A percentile compares a stretch with the other conserved stretches of the same genome.
Evolutionary conservation across 2,797 vertebrate species (phyloP).

Genomic region (Pampus argenteus): DNA sequence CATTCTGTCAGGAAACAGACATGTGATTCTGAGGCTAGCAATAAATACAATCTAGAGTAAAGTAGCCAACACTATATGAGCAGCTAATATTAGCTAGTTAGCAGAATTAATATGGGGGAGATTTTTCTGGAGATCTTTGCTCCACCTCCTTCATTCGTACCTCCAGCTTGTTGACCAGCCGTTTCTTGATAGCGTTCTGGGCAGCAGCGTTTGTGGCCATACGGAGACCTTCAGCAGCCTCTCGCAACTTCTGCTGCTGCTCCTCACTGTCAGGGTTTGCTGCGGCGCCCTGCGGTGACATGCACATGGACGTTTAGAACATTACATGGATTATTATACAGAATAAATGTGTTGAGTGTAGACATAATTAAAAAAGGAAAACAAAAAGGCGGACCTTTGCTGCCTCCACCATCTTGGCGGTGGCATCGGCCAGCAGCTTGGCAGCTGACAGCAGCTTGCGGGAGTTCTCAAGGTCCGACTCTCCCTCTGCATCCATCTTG

Average conservation of each 20-base stretch:
- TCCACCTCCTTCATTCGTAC: constrained; percentile 68
- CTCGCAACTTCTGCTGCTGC: constrained; percentile 95
- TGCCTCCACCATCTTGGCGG: constrained; percentile 98
- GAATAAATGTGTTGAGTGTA: background rate
- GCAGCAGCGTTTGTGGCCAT: constrained; percentile 97
- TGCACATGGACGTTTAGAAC: background rate
- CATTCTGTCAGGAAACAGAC: constrained; percentile 83
- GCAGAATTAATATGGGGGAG: too few species aligned
- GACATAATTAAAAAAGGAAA: background rate
- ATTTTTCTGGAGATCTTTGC: background rate
- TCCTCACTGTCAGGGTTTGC: constrained; percentile 97
- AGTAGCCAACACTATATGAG: background rate
- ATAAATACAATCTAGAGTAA: background rate
- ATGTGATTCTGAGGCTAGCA: background rate
- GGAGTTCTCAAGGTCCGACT: constrained; percentile 95
- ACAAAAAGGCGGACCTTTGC: constrained; percentile 88
- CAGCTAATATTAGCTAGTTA: background rate
- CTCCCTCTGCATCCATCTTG: constrained; percentile 96
- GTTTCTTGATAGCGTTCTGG: constrained; percentile 98
- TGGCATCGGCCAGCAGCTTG: constrained; percentile 96
- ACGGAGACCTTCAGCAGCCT: constrained; percentile 95
- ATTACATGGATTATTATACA: background rate
- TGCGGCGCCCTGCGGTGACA: constrained; percentile 90
- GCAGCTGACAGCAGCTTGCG: constrained; percentile 96
- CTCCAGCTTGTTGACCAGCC: constrained; percentile 96